These are phyloP conservation scores for Colletes gigas DNA, from an alignment of 1,140 invertebrate species.

Conservation along the genomic window DNA sequence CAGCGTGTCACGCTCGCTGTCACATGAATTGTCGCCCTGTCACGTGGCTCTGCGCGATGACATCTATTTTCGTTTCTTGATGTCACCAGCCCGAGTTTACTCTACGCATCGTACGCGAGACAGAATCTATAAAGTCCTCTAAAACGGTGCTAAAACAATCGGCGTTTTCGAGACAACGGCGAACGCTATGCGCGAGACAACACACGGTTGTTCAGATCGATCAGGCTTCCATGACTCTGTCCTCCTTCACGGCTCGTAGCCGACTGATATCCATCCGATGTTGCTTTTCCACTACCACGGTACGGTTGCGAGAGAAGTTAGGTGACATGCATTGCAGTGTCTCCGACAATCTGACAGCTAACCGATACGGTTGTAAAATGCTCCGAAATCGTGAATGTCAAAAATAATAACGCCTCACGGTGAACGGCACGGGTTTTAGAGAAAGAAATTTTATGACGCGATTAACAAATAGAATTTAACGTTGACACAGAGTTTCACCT, in stretches of 20 bases:
- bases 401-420: neutral
- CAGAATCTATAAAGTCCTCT: neutral
- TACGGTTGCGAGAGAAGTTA: constrained; percentile 29
- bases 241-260: constrained; percentile 34
- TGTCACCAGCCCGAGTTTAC: neutral
- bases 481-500: constrained; percentile 26
- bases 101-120: neutral
- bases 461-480: constrained; percentile 4
- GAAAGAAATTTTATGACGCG: neutral
- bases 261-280: constrained; percentile 50
- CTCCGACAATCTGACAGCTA: constrained; percentile 1
- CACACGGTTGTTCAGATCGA: constrained; percentile 32
- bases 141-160: neutral
- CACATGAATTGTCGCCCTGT: neutral
- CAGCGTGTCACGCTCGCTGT: neutral
- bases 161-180: neutral
- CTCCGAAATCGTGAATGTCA: neutral
- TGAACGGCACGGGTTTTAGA: neutral
- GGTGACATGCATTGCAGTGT: neutral
- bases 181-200: neutral
- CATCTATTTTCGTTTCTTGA: constrained; percentile 18
- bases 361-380: neutral
- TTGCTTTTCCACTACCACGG: neutral
- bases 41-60: neutral
- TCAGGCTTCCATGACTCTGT: neutral